A percentile compares a stretch with the other conserved stretches of the same genome.
phyloP scores from a whole-genome alignment of 2,888 invertebrate species.

The Glaucopsyche alexis region DNA sequence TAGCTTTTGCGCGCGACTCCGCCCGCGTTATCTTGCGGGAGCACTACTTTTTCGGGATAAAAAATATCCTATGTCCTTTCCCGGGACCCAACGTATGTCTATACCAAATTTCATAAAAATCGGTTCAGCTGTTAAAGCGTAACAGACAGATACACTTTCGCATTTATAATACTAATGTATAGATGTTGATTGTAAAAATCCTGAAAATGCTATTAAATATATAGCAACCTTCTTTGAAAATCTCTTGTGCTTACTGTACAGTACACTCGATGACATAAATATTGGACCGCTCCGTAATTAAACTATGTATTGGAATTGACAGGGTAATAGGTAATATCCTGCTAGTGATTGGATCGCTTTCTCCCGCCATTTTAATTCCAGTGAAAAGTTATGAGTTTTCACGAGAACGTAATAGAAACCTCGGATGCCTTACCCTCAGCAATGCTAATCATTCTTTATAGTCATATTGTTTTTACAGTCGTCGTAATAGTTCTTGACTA shows the following conservation, averaged over 20 bases:
- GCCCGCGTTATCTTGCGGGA: too few species aligned
- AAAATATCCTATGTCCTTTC: too few species aligned
- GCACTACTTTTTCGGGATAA: too few species aligned
- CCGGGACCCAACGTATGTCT: too few species aligned
- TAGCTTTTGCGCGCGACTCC: too few species aligned
- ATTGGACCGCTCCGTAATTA: slow-evolving; percentile 40
- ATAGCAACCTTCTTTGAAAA: not conserved
- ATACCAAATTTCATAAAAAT: too few species aligned
- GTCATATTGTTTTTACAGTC: not conserved
- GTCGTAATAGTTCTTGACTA: slow-evolving; percentile 12
- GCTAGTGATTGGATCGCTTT: slow-evolving; percentile 41
- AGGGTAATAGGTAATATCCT: slow-evolving; percentile 46
- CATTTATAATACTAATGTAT: too few species aligned
- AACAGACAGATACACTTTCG: too few species aligned
- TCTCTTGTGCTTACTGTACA: slow-evolving; percentile 28
- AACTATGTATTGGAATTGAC: slow-evolving; percentile 38
- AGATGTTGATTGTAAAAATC: too few species aligned
- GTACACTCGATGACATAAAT: slow-evolving; percentile 45
- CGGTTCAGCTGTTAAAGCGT: too few species aligned
- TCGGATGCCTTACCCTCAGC: slow-evolving; percentile 9
- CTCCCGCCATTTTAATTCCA: slow-evolving; percentile 44
- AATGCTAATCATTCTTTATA: slow-evolving; percentile 13
- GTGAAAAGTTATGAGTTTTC: slow-evolving; percentile 36
- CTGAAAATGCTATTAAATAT: too few species aligned
- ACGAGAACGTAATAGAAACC: slow-evolving; percentile 29